A percentile compares a stretch with the other conserved stretches of the same genome.
Evolutionary conservation across 2,797 vertebrate genomes (phyloP).

Genomic region (Coendou prehensilis): DNA sequence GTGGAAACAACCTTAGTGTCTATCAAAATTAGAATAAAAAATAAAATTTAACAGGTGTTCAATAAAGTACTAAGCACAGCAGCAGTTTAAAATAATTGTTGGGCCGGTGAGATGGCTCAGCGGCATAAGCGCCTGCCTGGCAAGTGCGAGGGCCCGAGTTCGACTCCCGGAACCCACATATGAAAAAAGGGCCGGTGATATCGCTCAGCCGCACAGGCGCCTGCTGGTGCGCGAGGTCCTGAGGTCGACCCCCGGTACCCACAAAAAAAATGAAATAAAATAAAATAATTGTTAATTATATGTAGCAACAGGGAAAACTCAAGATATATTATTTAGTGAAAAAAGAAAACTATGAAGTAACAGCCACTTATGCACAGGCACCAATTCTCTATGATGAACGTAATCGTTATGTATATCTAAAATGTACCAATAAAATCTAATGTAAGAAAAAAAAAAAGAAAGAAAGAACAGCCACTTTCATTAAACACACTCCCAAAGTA

Average conservation of each 20-base stretch:
- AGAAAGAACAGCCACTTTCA: background rate
- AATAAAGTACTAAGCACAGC: background rate
- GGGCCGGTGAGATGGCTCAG: too few species aligned
- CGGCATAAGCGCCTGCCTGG: too few species aligned
- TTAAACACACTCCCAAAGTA: background rate
- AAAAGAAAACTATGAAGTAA: background rate
- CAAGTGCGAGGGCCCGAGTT: too few species aligned
- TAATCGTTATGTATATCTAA: too few species aligned
- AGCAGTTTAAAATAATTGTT: slow-evolving; percentile 44
- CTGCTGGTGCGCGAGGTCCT: too few species aligned
- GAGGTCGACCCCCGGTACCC: too few species aligned
- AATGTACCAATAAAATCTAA: too few species aligned
- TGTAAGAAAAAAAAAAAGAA: background rate
- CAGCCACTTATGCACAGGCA: background rate
- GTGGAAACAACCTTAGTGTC: background rate
- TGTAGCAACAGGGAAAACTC: slow-evolving; percentile 8
- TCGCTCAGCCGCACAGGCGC: too few species aligned
- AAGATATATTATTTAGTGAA: background rate
- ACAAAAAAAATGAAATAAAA: too few species aligned
- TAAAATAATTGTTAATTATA: slow-evolving; percentile 3
- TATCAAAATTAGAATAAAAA: slow-evolving; percentile 40
- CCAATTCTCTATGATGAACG: too few species aligned
- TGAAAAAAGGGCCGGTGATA: too few species aligned
- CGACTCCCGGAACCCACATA: too few species aligned
- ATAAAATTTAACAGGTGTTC: background rate